Base-by-base conservation (phyloP, 2,888 invertebrate species). In the Melinopterus prodromus region DNA sequence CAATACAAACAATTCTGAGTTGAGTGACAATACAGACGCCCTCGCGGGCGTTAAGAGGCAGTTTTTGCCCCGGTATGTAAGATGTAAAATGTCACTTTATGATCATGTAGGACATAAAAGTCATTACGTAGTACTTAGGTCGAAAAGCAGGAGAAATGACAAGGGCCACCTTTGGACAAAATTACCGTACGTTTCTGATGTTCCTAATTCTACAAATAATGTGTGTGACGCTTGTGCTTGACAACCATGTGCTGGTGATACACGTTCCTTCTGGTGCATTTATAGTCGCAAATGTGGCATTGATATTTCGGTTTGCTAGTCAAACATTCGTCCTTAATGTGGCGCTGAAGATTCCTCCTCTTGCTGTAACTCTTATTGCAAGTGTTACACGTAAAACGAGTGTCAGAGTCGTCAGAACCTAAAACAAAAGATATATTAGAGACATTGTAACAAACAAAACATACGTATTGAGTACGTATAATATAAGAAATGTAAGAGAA, bases 231-330 rank as follows among this genome's bases (percentile, higher is more conserved):
- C 12, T 71, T 71, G 26, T 71, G 71, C 14, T 71, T 71, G 7
- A 71, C 15, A 15, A n/a, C 26, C 26, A 71, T 15, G 14, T 71
- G 71, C 16, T 71, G 71, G 14, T n/a, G 15, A 26, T 14, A 71
- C 15, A 71, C 71, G 26, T 71, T 71, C 71, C 71, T 71, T 26
- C 71, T 71, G 7, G 71, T 16, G 71, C 71, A 71, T n/a, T 71
- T 71, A n/a, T 71, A 71, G 26, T n/a, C 26, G 26, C 71, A 71
- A 7, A 16, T 16, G 6, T 16, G 26, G 14, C 71, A 71, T 26
- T 71, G 71, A n/a, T 16, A 71, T 71, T 26, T 71, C 14, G 71
- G 71, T 16, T 7, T 71, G 16, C 12, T 9, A 1, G 71, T 71
- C 7, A 71, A 9, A 71, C 71, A 71, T 71, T 71, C 71, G 71